These are phyloP conservation scores for Helogale parvula DNA, from an alignment of 2,113 vertebrate species.

Conservation along the genomic window DNA sequence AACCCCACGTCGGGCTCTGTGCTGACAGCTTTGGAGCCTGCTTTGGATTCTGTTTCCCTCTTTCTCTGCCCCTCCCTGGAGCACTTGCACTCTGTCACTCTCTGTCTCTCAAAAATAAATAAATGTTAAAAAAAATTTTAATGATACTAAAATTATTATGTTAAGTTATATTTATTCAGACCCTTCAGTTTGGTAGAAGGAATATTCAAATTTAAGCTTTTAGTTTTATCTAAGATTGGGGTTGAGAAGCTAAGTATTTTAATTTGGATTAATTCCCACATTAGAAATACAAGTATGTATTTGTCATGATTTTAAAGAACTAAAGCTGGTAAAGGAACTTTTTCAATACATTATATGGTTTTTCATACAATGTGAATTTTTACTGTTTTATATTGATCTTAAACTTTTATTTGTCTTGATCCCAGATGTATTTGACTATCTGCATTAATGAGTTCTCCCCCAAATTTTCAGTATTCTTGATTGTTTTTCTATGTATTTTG, in stretches of 20 bases:
- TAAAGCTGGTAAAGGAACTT: neutral
- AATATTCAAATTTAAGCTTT: conserved; percentile 1
- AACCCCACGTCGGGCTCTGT: too few relatives aligned
- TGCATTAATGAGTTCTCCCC: neutral
- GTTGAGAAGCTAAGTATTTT: neutral
- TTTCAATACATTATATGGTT: neutral
- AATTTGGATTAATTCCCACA: neutral
- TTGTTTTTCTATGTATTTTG: neutral
- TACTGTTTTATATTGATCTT: neutral
- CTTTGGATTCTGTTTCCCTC: too few relatives aligned
- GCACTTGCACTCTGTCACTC: too few relatives aligned
- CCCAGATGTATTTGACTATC: neutral
- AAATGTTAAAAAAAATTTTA: neutral
- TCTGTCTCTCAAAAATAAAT: too few relatives aligned
- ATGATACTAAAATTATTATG: neutral
- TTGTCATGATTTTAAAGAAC: neutral
- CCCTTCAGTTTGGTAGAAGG: neutral
- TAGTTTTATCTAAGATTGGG: neutral
- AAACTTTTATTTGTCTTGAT: neutral
- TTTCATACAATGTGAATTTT: neutral
- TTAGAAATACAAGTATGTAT: neutral
- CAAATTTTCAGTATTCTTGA: neutral
- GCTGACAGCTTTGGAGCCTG: too few relatives aligned
- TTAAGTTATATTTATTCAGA: neutral
- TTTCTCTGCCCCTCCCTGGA: too few relatives aligned